phyloP scores from a whole-genome alignment of 92 coral and sea anemone genomes.

The Siderastrea siderea region DNA sequence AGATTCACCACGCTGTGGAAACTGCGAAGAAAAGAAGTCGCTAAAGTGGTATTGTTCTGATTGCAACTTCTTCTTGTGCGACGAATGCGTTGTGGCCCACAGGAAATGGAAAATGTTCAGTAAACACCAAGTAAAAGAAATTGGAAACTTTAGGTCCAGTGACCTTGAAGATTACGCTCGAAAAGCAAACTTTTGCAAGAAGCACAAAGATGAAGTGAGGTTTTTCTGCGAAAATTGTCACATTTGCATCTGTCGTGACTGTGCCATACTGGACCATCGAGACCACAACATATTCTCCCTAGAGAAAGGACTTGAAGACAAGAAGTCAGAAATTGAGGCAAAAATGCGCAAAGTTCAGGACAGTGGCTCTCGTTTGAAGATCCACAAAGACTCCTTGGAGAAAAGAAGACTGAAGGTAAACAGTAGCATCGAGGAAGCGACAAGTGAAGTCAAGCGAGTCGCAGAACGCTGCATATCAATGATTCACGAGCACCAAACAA shows the following conservation, averaged over 20 bases:
- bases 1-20: not conserved
- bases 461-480: not conserved
- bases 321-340: not conserved
- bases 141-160: slow-evolving; percentile 10
- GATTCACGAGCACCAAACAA: slow-evolving; percentile 20
- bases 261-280: slow-evolving; percentile 56
- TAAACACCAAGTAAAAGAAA: slow-evolving; percentile 8
- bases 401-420: not conserved
- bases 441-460: not conserved
- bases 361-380: not conserved
- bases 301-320: slow-evolving; percentile 6
- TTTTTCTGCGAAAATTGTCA: slow-evolving; percentile 43
- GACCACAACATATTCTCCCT: slow-evolving; percentile 30
- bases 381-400: not conserved
- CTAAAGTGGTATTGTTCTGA: slow-evolving; percentile 22
- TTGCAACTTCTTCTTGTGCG: slow-evolving; percentile 25
- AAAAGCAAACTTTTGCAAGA: slow-evolving; percentile 18
- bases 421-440: slow-evolving; percentile 17
- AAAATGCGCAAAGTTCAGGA: not conserved
- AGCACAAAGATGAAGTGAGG: slow-evolving; percentile 39
- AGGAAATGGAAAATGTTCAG: not conserved
- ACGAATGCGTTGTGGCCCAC: not conserved
- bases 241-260: slow-evolving; percentile 50
- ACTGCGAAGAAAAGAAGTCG: not conserved
- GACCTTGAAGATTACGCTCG: slow-evolving; percentile 24